Evolutionary conservation across 1,140 invertebrate genomes (phyloP).

Genomic region (Drosophila paulistorum): DNA sequence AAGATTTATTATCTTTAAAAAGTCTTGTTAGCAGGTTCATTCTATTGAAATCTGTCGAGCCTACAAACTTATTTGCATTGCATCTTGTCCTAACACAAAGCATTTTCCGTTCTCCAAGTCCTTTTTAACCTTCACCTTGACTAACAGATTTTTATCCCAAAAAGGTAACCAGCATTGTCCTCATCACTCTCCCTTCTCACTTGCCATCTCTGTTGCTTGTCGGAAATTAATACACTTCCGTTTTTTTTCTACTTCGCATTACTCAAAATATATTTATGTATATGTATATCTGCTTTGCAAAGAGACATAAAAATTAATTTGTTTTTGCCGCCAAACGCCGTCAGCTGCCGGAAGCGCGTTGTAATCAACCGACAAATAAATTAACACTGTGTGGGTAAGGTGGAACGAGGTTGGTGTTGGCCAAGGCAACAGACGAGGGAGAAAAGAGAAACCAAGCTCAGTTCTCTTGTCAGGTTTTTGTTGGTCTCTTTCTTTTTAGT

Average conservation of each 20-base stretch:
- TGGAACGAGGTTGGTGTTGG: not conserved
- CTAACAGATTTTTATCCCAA: constrained; percentile 9
- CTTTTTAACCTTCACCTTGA: constrained; percentile 31
- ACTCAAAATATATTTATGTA: constrained; percentile 60
- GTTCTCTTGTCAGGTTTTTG: constrained; percentile 16
- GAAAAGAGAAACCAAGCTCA: constrained; percentile 3
- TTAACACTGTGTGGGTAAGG: constrained; percentile 59
- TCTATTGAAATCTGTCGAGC: not conserved
- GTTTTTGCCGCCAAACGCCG: constrained; percentile 60
- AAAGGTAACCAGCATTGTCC: not conserved
- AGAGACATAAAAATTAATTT: constrained; percentile 79
- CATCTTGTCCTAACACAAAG: not conserved
- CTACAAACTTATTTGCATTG: not conserved
- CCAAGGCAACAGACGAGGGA: not conserved
- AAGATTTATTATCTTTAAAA: too few species aligned
- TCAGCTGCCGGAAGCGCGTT: constrained; percentile 69
- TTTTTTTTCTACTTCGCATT: constrained; percentile 60
- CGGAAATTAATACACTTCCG: constrained; percentile 79
- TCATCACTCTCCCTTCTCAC: too few species aligned
- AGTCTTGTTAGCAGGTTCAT: too few species aligned
- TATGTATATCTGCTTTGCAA: constrained; percentile 30
- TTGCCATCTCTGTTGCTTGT: constrained; percentile 31
- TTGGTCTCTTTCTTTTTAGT: not conserved
- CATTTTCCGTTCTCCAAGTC: constrained; percentile 1
- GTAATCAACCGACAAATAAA: constrained; percentile 81